These are phyloP conservation scores for Clivina fossor DNA, from an alignment of 2,888 invertebrate species.

Conservation along the genomic window DNA sequence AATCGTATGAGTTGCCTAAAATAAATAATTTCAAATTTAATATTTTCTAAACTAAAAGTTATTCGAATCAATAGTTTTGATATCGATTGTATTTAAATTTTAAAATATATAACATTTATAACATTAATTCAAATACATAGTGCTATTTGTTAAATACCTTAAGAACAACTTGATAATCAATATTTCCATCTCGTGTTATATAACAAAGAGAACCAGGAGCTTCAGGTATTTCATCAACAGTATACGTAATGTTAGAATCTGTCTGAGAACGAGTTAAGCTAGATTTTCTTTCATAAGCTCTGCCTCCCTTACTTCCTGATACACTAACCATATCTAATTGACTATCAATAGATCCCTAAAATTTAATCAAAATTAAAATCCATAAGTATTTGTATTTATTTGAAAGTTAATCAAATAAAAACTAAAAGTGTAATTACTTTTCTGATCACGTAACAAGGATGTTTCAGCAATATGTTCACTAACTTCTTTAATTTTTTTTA, in stretches of 20 bases:
- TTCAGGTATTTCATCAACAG: conserved; percentile 82
- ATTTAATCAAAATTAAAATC: conserved; percentile 18
- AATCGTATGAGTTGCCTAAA: conserved; percentile 83
- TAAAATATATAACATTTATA: too few relatives aligned
- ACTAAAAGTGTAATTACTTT: too few relatives aligned
- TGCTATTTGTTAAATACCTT: conserved; percentile 61
- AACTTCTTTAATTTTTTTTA: too few relatives aligned
- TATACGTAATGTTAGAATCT: conserved; percentile 88
- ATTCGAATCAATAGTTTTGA: too few relatives aligned
- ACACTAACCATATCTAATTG: conserved; percentile 74
- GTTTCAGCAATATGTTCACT: too few relatives aligned
- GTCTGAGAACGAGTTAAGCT: conserved; percentile 84
- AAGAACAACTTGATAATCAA: conserved; percentile 85
- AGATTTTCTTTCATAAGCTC: conserved; percentile 67
- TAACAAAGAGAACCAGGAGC: conserved; percentile 87
- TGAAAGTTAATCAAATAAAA: too few relatives aligned
- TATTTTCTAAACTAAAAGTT: too few relatives aligned
- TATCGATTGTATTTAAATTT: too few relatives aligned
- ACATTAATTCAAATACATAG: conserved; percentile 16
- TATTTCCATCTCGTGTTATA: conserved; percentile 92
- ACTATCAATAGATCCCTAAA: conserved; percentile 80
- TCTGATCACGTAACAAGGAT: too few relatives aligned
- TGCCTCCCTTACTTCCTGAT: conserved; percentile 61
- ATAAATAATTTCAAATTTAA: conserved; percentile 28
- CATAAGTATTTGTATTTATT: conserved; percentile 5